Evolutionary conservation across 2,797 vertebrate species (phyloP).

Genomic region (Myiotriccus ornatus): DNA sequence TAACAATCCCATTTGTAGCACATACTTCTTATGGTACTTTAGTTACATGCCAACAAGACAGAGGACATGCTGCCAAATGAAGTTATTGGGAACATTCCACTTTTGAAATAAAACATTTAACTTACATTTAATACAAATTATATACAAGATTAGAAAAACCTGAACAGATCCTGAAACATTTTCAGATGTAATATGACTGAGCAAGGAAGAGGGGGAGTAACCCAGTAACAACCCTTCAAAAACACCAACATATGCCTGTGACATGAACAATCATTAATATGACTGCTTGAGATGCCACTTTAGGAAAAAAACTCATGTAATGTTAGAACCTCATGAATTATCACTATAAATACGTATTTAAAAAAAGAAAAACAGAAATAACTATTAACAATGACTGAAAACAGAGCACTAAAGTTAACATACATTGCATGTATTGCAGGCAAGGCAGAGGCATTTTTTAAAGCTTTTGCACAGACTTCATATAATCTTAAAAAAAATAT

Average conservation of each 20-base stretch:
- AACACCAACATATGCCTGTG: slow-evolving; percentile 64
- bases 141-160: slow-evolving; percentile 79
- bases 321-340: slow-evolving; percentile 76
- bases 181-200: slow-evolving; percentile 45
- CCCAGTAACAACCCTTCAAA: slow-evolving; percentile 68
- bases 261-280: slow-evolving; percentile 68
- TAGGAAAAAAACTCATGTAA: slow-evolving; percentile 60
- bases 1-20: slow-evolving; percentile 69
- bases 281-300: slow-evolving; percentile 74
- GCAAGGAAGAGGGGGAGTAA: slow-evolving; percentile 33
- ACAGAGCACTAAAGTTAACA: slow-evolving; percentile 81
- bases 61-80: slow-evolving; percentile 75
- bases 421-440: slow-evolving; percentile 91
- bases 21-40: slow-evolving; percentile 69
- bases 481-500: slow-evolving; percentile 93
- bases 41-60: slow-evolving; percentile 72
- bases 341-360: slow-evolving; percentile 80
- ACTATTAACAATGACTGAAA: slow-evolving; percentile 75
- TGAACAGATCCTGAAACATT: slow-evolving; percentile 72
- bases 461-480: slow-evolving; percentile 99
- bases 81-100: slow-evolving; percentile 73
- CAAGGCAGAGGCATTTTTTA: slow-evolving; percentile 99
- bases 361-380: slow-evolving; percentile 71
- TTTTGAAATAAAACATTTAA: slow-evolving; percentile 80
- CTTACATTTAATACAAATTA: slow-evolving; percentile 85